A percentile compares a stretch with the other conserved stretches of the same genome.
Conservation (phyloP, 2,113 vertebrate genomes). For the Empidonax traillii region DNA sequence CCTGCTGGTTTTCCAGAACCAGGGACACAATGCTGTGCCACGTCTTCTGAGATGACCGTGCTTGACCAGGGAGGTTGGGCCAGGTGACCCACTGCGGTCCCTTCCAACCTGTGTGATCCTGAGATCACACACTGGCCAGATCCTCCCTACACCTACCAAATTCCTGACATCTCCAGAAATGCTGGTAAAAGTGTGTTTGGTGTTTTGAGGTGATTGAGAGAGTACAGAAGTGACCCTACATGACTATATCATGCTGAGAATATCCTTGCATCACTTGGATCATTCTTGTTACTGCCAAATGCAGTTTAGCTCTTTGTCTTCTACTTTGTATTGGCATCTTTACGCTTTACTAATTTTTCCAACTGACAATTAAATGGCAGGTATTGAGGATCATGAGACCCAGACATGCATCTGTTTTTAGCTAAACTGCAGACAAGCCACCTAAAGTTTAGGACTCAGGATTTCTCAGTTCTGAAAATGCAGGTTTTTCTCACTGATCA, state of each 20-base stretch:
- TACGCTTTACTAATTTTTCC: not conserved
- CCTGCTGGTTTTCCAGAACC: not conserved
- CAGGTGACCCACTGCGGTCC: not conserved
- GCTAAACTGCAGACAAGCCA: not conserved
- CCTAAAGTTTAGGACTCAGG: not conserved
- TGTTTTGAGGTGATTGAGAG: not conserved
- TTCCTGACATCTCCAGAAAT: not conserved
- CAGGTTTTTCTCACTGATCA: accelerated
- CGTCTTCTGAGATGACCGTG: not conserved
- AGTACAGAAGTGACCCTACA: not conserved
- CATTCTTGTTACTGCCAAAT: not conserved
- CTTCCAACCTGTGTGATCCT: not conserved
- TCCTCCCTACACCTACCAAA: not conserved
- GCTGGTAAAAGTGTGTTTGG: not conserved
- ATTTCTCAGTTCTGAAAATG: not conserved
- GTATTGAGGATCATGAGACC: not conserved
- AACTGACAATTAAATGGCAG: not conserved
- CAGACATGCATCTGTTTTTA: not conserved
- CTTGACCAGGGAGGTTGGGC: not conserved
- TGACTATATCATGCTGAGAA: not conserved
- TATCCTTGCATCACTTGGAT: not conserved
- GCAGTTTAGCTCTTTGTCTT: not conserved
- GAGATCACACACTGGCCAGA: not conserved
- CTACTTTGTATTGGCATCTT: not conserved
- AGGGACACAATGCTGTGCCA: not conserved